phyloP scores from a whole-genome alignment of 2,113 vertebrate genomes.

The Epinephelus lanceolatus region DNA sequence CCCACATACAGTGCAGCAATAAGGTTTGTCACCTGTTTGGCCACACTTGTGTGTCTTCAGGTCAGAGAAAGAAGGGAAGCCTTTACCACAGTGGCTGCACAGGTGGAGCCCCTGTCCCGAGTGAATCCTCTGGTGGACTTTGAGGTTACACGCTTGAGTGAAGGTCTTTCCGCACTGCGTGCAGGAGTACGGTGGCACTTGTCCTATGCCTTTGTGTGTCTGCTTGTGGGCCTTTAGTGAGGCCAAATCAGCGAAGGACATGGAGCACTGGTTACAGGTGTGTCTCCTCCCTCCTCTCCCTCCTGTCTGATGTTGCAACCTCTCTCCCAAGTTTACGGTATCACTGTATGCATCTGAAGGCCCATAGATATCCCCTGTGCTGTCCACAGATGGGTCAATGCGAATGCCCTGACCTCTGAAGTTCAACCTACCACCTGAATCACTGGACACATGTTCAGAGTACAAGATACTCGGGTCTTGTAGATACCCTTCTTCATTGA shows the following conservation, averaged over 20 bases:
- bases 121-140: conserved; percentile 85
- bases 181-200: conserved; percentile 70
- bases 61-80: conserved; percentile 85
- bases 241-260: conserved; percentile 68
- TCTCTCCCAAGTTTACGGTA: conserved; percentile 57
- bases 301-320: conserved; percentile 59
- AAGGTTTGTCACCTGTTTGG: conserved; percentile 81
- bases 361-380: conserved; percentile 59
- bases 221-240: conserved; percentile 77
- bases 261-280: conserved; percentile 70
- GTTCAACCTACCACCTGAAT: conserved; percentile 46
- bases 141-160: conserved; percentile 83
- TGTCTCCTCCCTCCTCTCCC: conserved; percentile 63
- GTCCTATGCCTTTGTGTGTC: conserved; percentile 59
- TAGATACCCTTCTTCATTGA: conserved; percentile 85
- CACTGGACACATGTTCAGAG: conserved; percentile 54
- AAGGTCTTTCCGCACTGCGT: conserved; percentile 83
- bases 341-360: conserved; percentile 53
- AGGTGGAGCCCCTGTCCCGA: conserved; percentile 86
- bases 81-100: conserved; percentile 87
- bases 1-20: conserved; percentile 82
- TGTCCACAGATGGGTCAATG: conserved; percentile 35
- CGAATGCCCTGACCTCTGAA: conserved; percentile 65
- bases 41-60: conserved; percentile 85
- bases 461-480: conserved; percentile 76